Percentiles rank a stretch among this genome's conserved stretches.
These are phyloP conservation scores for Globicephala melas DNA, from an alignment of 2,113 vertebrate species.

Conservation along the genomic window DNA sequence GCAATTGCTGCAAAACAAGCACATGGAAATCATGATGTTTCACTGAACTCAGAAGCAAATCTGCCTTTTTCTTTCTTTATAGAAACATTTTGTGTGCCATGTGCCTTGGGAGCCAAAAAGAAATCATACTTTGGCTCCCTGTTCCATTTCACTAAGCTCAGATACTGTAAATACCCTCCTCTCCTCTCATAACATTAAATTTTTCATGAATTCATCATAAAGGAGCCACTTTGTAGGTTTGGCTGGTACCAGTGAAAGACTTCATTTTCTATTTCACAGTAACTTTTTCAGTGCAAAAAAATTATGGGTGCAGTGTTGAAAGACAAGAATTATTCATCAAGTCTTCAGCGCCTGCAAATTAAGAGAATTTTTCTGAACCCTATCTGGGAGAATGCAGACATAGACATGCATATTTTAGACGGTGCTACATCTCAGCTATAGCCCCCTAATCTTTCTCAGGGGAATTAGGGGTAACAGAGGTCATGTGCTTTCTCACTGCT, in stretches of 20 bases:
- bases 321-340: constrained; percentile 68
- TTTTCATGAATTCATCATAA: constrained; percentile 66
- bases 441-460: background rate
- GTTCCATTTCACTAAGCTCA: constrained; percentile 59
- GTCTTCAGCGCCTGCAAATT: constrained; percentile 48
- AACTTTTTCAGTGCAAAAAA: constrained; percentile 62
- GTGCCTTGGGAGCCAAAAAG: constrained; percentile 73
- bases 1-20: constrained; percentile 63
- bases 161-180: constrained; percentile 61
- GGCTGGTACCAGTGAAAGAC: constrained; percentile 58
- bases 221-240: background rate
- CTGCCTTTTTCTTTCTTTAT: constrained; percentile 58
- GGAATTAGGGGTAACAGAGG: background rate
- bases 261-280: constrained; percentile 73
- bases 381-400: constrained; percentile 1
- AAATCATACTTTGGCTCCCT: constrained; percentile 69
- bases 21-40: constrained; percentile 76
- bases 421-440: background rate
- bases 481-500: background rate
- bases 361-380: constrained; percentile 46
- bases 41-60: constrained; percentile 70
- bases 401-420: background rate
- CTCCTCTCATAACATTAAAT: constrained; percentile 43
- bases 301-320: constrained; percentile 50
- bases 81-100: constrained; percentile 73